Evolutionary conservation across 30 jellyfish, hydroid and myxozoan species (phyloP), one percentile per base, ranked within the genome.

Genomic region (Catostylus mosaicus): DNA sequence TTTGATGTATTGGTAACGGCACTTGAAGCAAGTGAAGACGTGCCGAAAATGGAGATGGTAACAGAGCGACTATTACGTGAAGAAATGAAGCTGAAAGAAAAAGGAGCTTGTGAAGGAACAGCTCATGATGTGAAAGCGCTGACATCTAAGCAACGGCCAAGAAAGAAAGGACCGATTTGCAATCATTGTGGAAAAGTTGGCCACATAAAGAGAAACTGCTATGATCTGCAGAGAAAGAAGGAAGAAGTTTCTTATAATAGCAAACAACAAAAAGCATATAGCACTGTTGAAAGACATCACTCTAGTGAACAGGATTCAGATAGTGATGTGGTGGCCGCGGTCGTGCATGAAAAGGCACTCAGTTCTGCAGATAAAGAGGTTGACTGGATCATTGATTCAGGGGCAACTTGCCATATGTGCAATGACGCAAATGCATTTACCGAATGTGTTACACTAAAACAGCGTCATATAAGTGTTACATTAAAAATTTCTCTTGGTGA

Each of bases 1-100:
- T 74, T 8, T 37, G 77, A 45, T 26, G 22, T 75, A 66, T 57
- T 85, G 85, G 92, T 75, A 1, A 85, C 95, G 23, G 95, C 95
- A 12, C 64, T 85, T 20, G 95, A 85, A 63, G 95, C 92, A 32
- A 59, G 69, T 35, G 75, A 30, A 0, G 91, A 85, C 9, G 88
- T 57, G 35, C 90, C 95, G 37, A 85, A 75, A 3, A 50, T 85
- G 50, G 89, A 85, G 0, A 68, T 75, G 0, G 95, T 74, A 38
- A 74, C 87, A 12, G 83, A 81, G 57, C 38, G 86, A 14, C 45
- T 67, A 30, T 36, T 83, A 70, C 93, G 38, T 46, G 77, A 85
- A 75, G 95, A 85, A 38, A 50, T n/a, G 3, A 75, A 85, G 73
- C 86, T 60, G 37, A 73, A 64, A 73, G 75, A 73, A 35, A 37